These are phyloP conservation scores for Platycnemis pennipes DNA, from an alignment of 2,888 invertebrate genomes.

Conservation along the genomic window DNA sequence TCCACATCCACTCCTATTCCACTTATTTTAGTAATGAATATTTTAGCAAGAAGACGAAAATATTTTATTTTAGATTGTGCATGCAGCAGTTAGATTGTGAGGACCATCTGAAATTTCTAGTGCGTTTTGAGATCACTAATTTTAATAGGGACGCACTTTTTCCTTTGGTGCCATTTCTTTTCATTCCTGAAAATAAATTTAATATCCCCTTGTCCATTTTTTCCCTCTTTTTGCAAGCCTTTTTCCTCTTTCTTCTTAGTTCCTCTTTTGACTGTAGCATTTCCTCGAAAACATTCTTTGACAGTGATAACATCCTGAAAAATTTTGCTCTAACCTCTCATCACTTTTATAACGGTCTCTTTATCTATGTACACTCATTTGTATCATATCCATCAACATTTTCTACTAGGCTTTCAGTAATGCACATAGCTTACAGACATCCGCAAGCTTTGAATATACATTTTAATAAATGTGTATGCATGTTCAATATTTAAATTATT, in stretches of 20 bases:
- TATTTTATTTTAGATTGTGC: background rate
- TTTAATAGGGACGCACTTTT: background rate
- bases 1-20: no score
- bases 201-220: background rate
- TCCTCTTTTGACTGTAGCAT: background rate
- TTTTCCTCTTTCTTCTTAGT: background rate
- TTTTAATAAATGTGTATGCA: no score
- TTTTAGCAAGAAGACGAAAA: background rate
- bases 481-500: no score
- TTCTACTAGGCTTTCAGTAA: no score
- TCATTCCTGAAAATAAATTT: background rate
- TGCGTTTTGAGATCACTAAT: background rate
- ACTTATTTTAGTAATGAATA: no score
- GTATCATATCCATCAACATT: background rate
- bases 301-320: background rate
- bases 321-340: background rate
- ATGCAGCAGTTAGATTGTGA: background rate
- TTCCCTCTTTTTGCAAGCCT: background rate
- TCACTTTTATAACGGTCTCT: background rate
- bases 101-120: background rate
- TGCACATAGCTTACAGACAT: no score
- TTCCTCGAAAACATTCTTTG: background rate
- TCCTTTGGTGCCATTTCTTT: background rate
- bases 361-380: background rate
- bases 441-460: no score